Base-by-base conservation (phyloP, 2,888 invertebrate genomes). In the Xanthia togata region DNA sequence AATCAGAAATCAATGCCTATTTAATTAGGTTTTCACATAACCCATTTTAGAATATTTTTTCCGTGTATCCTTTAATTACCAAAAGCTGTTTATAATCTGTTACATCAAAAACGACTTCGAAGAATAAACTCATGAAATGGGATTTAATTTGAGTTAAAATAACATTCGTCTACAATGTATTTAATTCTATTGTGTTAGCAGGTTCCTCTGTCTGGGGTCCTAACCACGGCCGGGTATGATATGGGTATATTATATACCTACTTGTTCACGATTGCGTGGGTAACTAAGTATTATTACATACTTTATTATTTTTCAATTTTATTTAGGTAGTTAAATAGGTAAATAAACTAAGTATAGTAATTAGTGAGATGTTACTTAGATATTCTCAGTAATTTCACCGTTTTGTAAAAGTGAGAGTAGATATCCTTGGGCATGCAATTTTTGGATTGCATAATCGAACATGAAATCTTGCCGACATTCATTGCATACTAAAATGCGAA, bases 81-180 rank as follows among this genome's bases (percentile, higher is more conserved):
- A 64, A 59, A 73, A 73, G 57, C 63, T 80, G 26, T 20, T 31
- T 80, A 50, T 50, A 65, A 65, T 80, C 35, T 60, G 11, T 47
- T n/a, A 78, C 35, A 44, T 50, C 44, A 26, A 69, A 81, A 50
- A 59, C 35, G 26, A 64, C 69, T 69, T n/a, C 8, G 12, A 64
- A 53, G 57, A 65, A 55, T 23, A 47, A 82, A 59, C 47, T 60
- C 53, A 55, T 70, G 41, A 60, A 80, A 70, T 62, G 31, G 26
- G 23, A 50, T 70, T 82, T 73, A 50, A 44, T 57, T 78, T 73
- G n/a, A 76, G 57, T 26, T 82, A 70, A 60, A 70, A 60, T 82
- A 70, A 67, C 26, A 57, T 67, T 55, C 31, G 38, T 77, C 78
- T 62, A 55, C 38, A 60, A 67, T 38, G 17, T 82, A 62, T 62